phyloP scores from a whole-genome alignment of 2,797 vertebrate species.

The Carapus acus region DNA sequence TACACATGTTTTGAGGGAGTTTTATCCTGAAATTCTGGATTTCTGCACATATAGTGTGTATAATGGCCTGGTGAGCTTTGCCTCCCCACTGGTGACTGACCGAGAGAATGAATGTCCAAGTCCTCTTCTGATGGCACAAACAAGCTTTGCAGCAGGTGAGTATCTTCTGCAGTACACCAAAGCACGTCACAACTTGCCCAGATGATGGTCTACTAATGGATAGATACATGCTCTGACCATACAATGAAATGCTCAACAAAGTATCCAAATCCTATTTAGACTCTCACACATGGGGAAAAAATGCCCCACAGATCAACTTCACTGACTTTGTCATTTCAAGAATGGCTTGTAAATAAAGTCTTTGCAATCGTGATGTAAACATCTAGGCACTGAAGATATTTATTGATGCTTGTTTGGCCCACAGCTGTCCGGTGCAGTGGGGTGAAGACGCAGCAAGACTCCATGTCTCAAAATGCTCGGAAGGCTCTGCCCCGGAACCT shows the following conservation, averaged over 20 bases:
- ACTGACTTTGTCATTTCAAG: too few relatives aligned
- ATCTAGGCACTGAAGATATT: too few relatives aligned
- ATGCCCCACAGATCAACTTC: too few relatives aligned
- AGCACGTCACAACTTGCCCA: too few relatives aligned
- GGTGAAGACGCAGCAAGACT: constrained; percentile 93
- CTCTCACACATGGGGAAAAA: too few relatives aligned
- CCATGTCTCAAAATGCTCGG: constrained; percentile 96
- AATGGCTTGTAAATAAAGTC: too few relatives aligned
- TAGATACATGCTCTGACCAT: too few relatives aligned
- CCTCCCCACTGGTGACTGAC: constrained; percentile 95
- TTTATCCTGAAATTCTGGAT: neutral
- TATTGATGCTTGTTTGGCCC: neutral
- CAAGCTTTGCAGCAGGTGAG: constrained; percentile 93
- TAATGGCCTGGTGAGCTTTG: constrained; percentile 94
- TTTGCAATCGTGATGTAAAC: too few relatives aligned
- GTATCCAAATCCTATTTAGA: too few relatives aligned
- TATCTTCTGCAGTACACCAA: neutral
- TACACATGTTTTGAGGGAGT: too few relatives aligned
- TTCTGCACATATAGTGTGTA: constrained; percentile 77
- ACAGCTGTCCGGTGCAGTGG: constrained; percentile 88
- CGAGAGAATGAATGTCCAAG: constrained; percentile 86
- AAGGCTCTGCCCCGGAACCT: constrained; percentile 88
- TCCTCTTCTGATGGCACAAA: constrained; percentile 79
- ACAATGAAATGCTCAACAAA: too few relatives aligned
- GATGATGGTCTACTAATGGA: too few relatives aligned